These are phyloP conservation scores for Melanophora roralis DNA, from an alignment of 2,888 invertebrate species.

Conservation along the genomic window DNA sequence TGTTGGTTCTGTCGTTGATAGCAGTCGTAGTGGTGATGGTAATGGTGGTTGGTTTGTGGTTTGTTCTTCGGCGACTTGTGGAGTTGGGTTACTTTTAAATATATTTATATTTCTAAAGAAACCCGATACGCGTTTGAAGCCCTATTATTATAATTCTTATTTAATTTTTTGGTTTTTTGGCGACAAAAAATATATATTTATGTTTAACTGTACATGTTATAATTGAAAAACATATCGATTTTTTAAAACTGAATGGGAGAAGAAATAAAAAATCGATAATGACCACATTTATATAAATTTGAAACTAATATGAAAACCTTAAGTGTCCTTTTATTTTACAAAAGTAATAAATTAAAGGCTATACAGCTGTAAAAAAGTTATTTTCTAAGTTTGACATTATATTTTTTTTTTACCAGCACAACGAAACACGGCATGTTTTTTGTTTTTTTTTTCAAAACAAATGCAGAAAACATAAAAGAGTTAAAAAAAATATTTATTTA, in stretches of 20 bases:
- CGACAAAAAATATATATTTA: slow-evolving; percentile 33
- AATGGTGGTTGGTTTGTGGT: slow-evolving; percentile 35
- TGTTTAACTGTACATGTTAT: no score
- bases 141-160: slow-evolving; percentile 2
- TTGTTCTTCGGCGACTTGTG: slow-evolving; percentile 58
- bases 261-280: no score
- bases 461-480: no score
- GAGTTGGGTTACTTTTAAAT: slow-evolving; percentile 65
- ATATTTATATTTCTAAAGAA: slow-evolving; percentile 60
- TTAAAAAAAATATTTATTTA: no score
- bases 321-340: not conserved
- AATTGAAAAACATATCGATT: not conserved
- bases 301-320: not conserved
- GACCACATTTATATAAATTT: no score
- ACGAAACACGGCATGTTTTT: no score
- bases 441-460: no score
- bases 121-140: slow-evolving; percentile 61
- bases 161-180: no score
- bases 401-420: slow-evolving; percentile 26
- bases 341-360: no score
- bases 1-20: slow-evolving; percentile 1
- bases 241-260: no score
- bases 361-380: no score
- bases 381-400: no score
- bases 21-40: slow-evolving; percentile 13